Percentiles rank a stretch among this genome's conserved stretches.
Conservation (phyloP, 2,888 invertebrate genomes). For the Heliconius charithonia region DNA sequence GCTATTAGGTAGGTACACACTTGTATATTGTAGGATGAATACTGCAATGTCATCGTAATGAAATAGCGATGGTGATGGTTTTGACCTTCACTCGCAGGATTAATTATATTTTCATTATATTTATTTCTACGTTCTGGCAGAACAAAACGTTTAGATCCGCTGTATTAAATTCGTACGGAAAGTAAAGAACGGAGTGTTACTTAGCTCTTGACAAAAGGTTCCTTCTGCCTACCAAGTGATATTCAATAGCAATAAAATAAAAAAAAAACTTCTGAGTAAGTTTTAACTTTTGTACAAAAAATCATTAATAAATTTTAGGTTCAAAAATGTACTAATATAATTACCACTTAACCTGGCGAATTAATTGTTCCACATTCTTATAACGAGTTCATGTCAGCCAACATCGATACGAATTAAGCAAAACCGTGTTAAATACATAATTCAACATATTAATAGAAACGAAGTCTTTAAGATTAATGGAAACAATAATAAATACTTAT, state of each 20-base stretch:
- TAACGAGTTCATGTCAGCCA: not conserved
- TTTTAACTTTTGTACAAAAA: not conserved
- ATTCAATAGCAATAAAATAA: too few species aligned
- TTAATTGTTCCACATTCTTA: not conserved
- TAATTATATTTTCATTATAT: not conserved
- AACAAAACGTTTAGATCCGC: not conserved
- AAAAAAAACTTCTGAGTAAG: too few species aligned
- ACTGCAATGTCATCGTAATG: not conserved
- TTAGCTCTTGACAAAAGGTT: too few species aligned
- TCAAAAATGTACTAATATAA: not conserved
- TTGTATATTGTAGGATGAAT: too few species aligned
- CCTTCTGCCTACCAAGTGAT: too few species aligned
- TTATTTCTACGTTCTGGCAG: not conserved
- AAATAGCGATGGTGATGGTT: not conserved
- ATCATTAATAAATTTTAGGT: not conserved
- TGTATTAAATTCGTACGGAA: not conserved
- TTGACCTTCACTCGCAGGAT: not conserved
- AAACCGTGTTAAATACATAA: not conserved
- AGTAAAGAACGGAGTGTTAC: too few species aligned
- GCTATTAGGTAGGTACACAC: not conserved
- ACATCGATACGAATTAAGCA: not conserved
- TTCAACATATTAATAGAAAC: not conserved
- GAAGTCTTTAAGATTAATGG: not conserved
- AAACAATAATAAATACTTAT: not conserved
- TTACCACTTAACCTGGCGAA: not conserved